Evolutionary conservation across 2,888 invertebrate species (phyloP).

Genomic region (Cancer borealis): DNA sequence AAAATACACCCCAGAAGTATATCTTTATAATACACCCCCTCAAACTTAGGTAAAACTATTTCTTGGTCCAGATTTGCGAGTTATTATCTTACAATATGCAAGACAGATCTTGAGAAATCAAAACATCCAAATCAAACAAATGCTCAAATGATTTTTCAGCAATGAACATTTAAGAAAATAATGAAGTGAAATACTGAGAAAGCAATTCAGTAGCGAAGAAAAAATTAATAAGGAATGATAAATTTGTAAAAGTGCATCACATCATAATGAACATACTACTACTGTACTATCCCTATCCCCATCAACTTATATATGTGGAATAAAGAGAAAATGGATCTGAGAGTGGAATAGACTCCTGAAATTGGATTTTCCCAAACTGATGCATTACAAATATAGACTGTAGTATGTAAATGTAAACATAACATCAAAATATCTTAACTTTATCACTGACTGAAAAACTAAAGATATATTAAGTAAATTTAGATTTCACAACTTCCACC

Average conservation of each 20-base stretch:
- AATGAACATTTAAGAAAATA: not conserved
- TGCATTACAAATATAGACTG: not conserved
- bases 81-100: not conserved
- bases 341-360: not conserved
- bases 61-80: constrained; percentile 29
- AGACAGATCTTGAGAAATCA: not conserved
- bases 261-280: not conserved
- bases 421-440: not conserved
- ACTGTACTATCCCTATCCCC: not conserved
- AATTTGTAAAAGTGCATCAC: not conserved
- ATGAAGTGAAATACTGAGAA: not conserved
- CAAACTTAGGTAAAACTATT: not conserved
- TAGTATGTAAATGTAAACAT: not conserved
- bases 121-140: not conserved
- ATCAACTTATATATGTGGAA: not conserved
- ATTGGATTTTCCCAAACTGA: not conserved
- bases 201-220: not conserved
- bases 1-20: not conserved
- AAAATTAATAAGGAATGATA: not conserved
- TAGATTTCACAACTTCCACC: not conserved
- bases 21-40: not conserved
- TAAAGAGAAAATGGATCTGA: not conserved
- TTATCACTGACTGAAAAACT: not conserved
- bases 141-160: not conserved
- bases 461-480: not conserved